Evolutionary conservation across 2,797 vertebrate genomes (phyloP), one percentile per base, ranked within the genome.

Genomic region (Chaenodraco wilsoni): DNA sequence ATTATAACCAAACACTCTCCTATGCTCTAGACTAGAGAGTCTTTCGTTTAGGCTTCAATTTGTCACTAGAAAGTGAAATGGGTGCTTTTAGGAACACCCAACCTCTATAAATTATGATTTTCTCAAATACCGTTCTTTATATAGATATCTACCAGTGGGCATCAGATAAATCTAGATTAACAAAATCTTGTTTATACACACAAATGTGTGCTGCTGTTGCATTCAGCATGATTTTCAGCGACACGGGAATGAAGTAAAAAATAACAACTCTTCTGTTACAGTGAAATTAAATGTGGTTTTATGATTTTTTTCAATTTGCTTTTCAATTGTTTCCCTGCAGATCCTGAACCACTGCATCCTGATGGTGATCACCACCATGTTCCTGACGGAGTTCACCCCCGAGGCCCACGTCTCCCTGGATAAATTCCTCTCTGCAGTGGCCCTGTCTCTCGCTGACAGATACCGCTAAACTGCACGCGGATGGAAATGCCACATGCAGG

Each of bases 311-410:
- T 37, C 1, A 37, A 40, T 43, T 15, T 55, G 45, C 5, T 21
- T 17, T 40, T 12, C 12, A 52, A 17, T 10, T 5, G n/a, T 62
- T 41, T 45, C 8, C 1, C 4, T 58, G 1, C 93, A 98, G 97
- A 41, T 95, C 72, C 88, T 98, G 80, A 9, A 65, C 72, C 96
- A 96, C 3, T 92, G 94, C 90, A 44, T 97, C 21, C 84, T 95
- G 52, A 95, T 97, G 82, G 92, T 93, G 65, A 50, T 96, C 31
- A 87, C 94, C 74, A 0, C 0, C 14, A 83, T 71, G 88, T 93
- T 88, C 80, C 94, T 94, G 0, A 0, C 49, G 0, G 75, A 89
- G 0, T 94, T 98, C 86, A 94, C 86, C 59, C 91, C 96, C 0
- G 91, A 93, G 40, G 70, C 69, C 3, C 94, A 97, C 0, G 89